Evolutionary conservation across 2,888 invertebrate species (phyloP), one percentile per base, ranked within the genome.

Genomic region (Pristionchus fissidentatus): DNA sequence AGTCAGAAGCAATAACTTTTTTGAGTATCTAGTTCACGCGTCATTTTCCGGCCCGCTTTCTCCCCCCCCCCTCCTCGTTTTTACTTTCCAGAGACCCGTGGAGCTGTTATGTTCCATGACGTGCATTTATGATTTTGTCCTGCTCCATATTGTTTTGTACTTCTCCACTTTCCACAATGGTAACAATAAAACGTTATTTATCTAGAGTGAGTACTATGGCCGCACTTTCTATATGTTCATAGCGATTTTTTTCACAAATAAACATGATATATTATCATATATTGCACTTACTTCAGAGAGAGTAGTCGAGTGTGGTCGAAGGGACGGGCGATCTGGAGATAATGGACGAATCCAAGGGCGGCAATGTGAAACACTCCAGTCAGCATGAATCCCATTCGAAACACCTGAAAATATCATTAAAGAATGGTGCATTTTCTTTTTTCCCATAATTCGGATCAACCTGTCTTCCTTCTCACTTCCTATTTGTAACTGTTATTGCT

Each of bases 261-360:
- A 52, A 3, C 3, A n/a, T 10, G 57, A 26, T 55, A n/a, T 55
- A 32, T 29, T 32, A 60, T 29, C 22, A 32, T 8, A 13, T 8
- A 26, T 3, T 3, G 19, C 7, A 79, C 80, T 35, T 3, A 81
- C 80, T 38, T 15, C 26, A 83, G 93, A 0, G 94, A 94, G 92
- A 95, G 93, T 55, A 94, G 94, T 22, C 94, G 94, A n/a, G 94
- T 94, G 91, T 95, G 95, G 88, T 95, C 95, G 49, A 95, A 93
- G 0, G 95, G 95, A 52, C 93, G 92, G 7, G 93, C 92, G 84
- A 95, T 95, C 29, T 95, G 95, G 73, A 95, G 93, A 92, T 95
- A 95, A 90, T 95, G 95, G 91, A 95, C 95, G 85, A 94, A 92
- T 66, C 95, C 95, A 41, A 95, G 93, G 0, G 94, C 94, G 70